Base-by-base conservation (phyloP, 2,113 vertebrate species). In the Hippocampus mohnikei region DNA sequence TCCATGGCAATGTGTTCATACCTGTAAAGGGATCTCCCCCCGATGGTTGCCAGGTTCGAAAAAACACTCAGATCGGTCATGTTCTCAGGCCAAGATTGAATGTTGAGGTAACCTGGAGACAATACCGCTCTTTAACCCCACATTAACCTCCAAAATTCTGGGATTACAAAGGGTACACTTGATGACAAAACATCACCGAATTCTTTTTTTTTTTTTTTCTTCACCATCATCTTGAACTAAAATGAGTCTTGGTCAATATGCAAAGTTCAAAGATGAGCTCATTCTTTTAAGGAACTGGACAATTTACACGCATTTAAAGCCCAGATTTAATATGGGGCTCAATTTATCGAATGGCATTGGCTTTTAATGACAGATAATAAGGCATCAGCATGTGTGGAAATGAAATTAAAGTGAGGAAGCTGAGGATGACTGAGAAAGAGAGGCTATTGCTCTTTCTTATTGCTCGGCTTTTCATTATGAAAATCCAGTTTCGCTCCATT, bases 21-120 rank as follows among this genome's bases (percentile, higher is more conserved):
- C 97, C 96, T 99, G 70, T 98, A 98, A 2, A 99, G 93, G 8
- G 95, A 91, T 87, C 97, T 86, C 66, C 97, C 97, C 27, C 96
- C 96, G 0, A 99, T 98, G 46, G 95, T 98, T 42, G 94, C 94
- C 81, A 99, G 88, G 84, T 96, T 98, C 42, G 96, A 97, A 78
- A 98, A 98, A 29, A 98, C 96, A 61, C 94, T 92, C 84, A 99
- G 94, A 87, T 99, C 95, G 0, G 96, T 97, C 95, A 99, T 98
- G 76, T 98, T 98, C 85, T 96, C 94, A 1, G 97, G 97, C 97
- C 97, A 99, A 0, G 97, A 97, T 64, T 99, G 97, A 81, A 99
- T 98, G 78, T 98, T 99, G 80, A 99, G 89, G 83, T 92, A 98
- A 55, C 97, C 97, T 99, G 61, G n/a, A 78, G 72, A 73, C n/a